These are phyloP conservation scores for Protobothrops flavoviridis DNA, from an alignment of 2,113 vertebrate genomes.

Conservation along the genomic window DNA sequence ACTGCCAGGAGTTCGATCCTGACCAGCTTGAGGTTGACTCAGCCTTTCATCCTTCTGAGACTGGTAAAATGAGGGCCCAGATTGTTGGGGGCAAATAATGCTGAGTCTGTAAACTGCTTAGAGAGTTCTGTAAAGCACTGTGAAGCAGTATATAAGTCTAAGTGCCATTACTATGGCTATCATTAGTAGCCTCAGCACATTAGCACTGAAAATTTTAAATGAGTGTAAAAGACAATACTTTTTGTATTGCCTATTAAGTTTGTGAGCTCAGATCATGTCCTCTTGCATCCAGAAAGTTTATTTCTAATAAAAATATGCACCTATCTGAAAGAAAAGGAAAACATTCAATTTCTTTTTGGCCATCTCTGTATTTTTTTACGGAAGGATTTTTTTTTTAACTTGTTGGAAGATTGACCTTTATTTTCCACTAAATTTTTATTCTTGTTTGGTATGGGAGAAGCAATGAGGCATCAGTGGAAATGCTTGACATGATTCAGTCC, in stretches of 20 bases:
- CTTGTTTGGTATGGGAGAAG: neutral
- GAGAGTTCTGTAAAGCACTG: too few species aligned
- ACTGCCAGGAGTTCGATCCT: too few species aligned
- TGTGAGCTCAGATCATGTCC: neutral
- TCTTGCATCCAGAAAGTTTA: neutral
- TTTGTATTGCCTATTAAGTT: neutral
- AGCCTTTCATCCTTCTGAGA: too few species aligned
- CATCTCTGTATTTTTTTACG: neutral
- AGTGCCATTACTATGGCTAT: neutral
- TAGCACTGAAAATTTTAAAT: neutral
- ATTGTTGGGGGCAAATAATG: too few species aligned
- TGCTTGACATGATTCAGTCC: neutral
- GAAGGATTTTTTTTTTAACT: neutral
- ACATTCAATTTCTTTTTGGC: neutral
- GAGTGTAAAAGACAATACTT: neutral
- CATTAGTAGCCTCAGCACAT: neutral
- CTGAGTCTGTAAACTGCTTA: too few species aligned
- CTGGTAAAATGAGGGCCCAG: too few species aligned
- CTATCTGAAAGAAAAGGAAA: neutral
- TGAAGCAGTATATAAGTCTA: neutral
- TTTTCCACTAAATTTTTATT: neutral
- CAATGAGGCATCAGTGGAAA: neutral
- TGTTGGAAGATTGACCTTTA: neutral
- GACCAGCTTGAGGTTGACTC: too few species aligned
- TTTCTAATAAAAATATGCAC: neutral